Percentiles rank a stretch among this genome's conserved stretches.
phyloP scores from a whole-genome alignment of 2,113 vertebrate species.

The Hippocampus mohnikei region DNA sequence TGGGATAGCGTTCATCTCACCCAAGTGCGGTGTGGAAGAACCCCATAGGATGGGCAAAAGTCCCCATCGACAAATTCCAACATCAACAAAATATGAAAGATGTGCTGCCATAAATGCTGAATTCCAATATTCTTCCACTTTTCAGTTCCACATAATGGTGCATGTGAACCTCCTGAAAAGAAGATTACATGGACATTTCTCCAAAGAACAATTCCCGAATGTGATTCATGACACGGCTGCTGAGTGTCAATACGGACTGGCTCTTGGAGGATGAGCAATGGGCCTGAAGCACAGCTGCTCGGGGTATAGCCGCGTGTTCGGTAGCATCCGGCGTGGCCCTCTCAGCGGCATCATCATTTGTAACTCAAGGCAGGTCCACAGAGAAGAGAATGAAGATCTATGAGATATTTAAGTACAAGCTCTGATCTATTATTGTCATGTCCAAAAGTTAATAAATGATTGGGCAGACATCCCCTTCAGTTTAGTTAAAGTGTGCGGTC shows the following conservation, averaged over 20 bases:
- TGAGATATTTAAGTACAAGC: constrained; percentile 14
- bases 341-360: constrained; percentile 48
- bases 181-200: constrained; percentile 9
- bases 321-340: constrained; percentile 39
- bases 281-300: constrained; percentile 35
- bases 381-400: constrained; percentile 39
- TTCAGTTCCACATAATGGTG: neutral
- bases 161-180: constrained; percentile 18
- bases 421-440: constrained; percentile 5
- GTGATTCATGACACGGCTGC: constrained; percentile 39
- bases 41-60: neutral
- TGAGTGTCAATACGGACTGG: constrained; percentile 8
- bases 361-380: constrained; percentile 38
- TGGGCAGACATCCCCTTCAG: neutral
- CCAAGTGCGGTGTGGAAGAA: neutral
- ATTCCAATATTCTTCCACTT: neutral
- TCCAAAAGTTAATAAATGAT: neutral
- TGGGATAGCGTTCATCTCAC: neutral
- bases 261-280: constrained; percentile 29
- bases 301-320: constrained; percentile 16
- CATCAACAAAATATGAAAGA: neutral
- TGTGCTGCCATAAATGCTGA: neutral
- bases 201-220: constrained; percentile 16
- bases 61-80: neutral
- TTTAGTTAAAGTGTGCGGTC: neutral